A percentile compares a stretch with the other conserved stretches of the same genome.
These are phyloP conservation scores for Sarcoramphus papa DNA, from an alignment of 2,797 vertebrate genomes.

Conservation along the genomic window DNA sequence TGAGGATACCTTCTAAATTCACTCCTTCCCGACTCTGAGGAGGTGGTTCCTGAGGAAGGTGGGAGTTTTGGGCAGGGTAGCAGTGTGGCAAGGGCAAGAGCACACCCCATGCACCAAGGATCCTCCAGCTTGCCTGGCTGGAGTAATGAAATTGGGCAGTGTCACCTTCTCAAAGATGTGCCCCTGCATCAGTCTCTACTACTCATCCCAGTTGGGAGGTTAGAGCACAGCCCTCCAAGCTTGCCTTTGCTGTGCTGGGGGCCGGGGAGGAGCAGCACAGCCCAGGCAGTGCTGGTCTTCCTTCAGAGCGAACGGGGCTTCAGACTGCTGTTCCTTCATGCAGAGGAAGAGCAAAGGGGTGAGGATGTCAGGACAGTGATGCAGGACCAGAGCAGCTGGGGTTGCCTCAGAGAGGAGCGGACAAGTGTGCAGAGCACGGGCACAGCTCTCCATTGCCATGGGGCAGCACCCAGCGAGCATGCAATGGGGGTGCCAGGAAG, in stretches of 20 bases:
- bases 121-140: neutral
- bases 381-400: neutral
- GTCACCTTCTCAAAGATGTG: neutral
- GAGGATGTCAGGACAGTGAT: neutral
- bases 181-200: neutral
- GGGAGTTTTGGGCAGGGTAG: neutral
- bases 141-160: neutral
- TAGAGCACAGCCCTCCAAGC: neutral
- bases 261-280: neutral
- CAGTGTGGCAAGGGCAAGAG: fast-evolving
- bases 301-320: neutral
- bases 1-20: neutral
- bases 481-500: neutral
- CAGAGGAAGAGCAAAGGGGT: neutral
- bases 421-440: neutral
- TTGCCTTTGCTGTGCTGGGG: neutral
- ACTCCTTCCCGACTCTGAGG: neutral
- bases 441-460: neutral
- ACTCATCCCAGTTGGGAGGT: neutral
- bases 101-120: neutral
- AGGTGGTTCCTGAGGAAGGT: neutral
- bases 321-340: fast-evolving
- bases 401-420: neutral
- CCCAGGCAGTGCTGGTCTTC: neutral
- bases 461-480: neutral